Conservation (phyloP, 2,888 invertebrate species). For the Ectobius pallidus region DNA sequence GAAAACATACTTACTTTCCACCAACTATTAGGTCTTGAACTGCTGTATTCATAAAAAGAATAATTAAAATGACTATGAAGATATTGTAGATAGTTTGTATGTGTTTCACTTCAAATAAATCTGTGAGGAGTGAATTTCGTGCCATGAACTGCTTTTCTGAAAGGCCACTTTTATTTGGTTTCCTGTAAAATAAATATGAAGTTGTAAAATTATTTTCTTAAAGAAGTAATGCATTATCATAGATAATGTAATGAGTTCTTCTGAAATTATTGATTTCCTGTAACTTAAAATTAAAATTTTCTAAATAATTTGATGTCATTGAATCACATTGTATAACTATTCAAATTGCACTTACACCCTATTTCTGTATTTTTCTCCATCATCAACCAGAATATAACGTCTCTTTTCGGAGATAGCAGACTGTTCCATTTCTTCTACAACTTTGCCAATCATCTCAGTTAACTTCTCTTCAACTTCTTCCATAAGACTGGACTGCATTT, state of each 20-base stretch:
- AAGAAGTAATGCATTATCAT: too few relatives aligned
- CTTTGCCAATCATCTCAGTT: conserved; percentile 52
- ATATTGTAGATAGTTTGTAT: conserved; percentile 85
- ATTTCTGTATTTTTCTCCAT: conserved; percentile 37
- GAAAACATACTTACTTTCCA: conserved; percentile 78
- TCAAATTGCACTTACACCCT: conserved; percentile 39
- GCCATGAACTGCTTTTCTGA: conserved; percentile 71
- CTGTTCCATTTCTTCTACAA: conserved; percentile 52
- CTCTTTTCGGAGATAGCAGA: conserved; percentile 45
- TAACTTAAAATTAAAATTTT: too few relatives aligned
- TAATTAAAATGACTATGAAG: conserved; percentile 76
- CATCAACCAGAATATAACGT: conserved; percentile 30
- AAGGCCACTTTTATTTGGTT: conserved; percentile 47
- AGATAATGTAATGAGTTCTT: too few relatives aligned
- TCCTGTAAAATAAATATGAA: conserved; percentile 14
- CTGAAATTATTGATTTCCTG: too few relatives aligned
- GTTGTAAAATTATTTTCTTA: too few relatives aligned
- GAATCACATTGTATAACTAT: too few relatives aligned
- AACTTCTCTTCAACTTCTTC: conserved; percentile 47
- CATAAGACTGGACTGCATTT: conserved; percentile 44
- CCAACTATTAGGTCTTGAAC: conserved; percentile 74
- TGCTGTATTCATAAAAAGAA: conserved; percentile 74
- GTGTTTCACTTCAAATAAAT: conserved; percentile 77
- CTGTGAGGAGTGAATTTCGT: conserved; percentile 81
- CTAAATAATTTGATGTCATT: too few relatives aligned